Conservation (phyloP, 2,113 vertebrate genomes). For the Archocentrus centrarchus region DNA sequence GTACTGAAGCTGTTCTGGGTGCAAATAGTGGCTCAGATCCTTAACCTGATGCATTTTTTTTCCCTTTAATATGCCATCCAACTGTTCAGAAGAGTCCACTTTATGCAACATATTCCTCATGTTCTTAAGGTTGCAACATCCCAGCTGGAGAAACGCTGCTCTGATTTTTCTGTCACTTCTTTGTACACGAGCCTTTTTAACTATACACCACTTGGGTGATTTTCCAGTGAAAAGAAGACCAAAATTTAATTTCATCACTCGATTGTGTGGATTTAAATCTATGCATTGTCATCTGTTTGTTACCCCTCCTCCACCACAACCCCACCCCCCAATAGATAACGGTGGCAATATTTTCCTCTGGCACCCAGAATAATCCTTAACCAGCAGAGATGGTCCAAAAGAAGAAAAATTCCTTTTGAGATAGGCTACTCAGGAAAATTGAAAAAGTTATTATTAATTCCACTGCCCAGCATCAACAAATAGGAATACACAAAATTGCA, state of each 20-base stretch:
- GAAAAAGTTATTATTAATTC: constrained; percentile 72
- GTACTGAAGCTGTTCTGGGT: not conserved
- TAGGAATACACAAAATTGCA: not conserved
- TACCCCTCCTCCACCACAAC: not conserved
- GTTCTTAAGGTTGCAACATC: not conserved
- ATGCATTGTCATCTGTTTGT: constrained; percentile 60
- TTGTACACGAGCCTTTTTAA: not conserved
- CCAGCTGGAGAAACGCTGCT: not conserved
- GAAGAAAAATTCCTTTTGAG: constrained; percentile 64
- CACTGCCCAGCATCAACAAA: constrained; percentile 17
- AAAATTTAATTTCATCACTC: constrained; percentile 55
- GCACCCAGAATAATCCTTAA: constrained; percentile 64
- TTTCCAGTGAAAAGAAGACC: constrained; percentile 34
- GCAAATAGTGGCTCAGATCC: not conserved
- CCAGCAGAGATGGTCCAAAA: constrained; percentile 58
- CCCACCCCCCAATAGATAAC: constrained; percentile 33
- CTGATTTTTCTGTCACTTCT: not conserved
- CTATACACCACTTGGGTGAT: constrained; percentile 25
- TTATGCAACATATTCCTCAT: not conserved
- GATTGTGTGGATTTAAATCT: constrained; percentile 58
- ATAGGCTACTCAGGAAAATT: constrained; percentile 68
- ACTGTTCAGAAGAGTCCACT: not conserved
- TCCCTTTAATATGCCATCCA: not conserved
- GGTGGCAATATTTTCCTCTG: constrained; percentile 48
- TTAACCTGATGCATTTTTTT: not conserved